Evolutionary conservation across 2,113 vertebrate genomes (phyloP).

Genomic region (Baryphthengus martii): DNA sequence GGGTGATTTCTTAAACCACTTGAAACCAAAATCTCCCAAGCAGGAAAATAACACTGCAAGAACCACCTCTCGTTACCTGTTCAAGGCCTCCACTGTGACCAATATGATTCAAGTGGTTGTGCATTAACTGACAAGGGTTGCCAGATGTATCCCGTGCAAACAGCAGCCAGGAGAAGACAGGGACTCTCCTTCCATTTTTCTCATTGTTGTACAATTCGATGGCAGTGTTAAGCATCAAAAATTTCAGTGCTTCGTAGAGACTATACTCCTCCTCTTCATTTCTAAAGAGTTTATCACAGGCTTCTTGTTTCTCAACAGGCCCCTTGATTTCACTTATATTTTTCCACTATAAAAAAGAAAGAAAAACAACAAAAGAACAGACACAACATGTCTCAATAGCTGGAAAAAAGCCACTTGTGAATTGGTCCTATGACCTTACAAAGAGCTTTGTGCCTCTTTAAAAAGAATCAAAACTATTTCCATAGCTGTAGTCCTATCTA

Average conservation of each 20-base stretch:
- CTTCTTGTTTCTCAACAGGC: slow-evolving; percentile 71
- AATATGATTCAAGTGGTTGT: slow-evolving; percentile 91
- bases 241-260: slow-evolving; percentile 92
- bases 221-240: slow-evolving; percentile 90
- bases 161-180: slow-evolving; percentile 93
- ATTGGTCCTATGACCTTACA: background rate
- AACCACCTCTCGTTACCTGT: slow-evolving; percentile 78
- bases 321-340: slow-evolving; percentile 68
- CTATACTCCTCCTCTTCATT: slow-evolving; percentile 88
- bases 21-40: background rate
- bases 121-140: slow-evolving; percentile 86
- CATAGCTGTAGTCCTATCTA: background rate
- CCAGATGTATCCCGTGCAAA: slow-evolving; percentile 93
- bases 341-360: slow-evolving; percentile 66
- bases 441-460: background rate
- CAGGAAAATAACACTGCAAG: background rate
- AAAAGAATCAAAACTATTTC: background rate
- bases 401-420: background rate
- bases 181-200: slow-evolving; percentile 83
- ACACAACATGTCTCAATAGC: background rate
- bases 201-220: slow-evolving; percentile 82
- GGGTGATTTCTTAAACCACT: background rate
- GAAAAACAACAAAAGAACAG: background rate
- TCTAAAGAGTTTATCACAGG: slow-evolving; percentile 85
- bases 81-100: slow-evolving; percentile 92